Conservation (phyloP, 2,797 vertebrate genomes). For the Cryptoprocta ferox region DNA sequence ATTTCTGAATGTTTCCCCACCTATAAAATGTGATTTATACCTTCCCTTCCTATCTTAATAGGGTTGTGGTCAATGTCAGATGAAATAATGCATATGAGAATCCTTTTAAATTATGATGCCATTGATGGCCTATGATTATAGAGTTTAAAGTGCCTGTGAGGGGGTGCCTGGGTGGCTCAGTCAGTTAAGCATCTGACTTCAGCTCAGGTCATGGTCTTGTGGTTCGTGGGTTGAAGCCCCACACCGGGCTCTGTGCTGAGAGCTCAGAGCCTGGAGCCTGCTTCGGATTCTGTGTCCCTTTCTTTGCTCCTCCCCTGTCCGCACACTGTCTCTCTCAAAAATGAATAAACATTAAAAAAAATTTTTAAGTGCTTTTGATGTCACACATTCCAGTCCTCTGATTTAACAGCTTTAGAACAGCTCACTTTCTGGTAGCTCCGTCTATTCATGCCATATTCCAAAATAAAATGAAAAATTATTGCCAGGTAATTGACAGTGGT, state of each 20-base stretch:
- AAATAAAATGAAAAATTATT: conserved; percentile 59
- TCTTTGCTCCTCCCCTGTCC: too few species aligned
- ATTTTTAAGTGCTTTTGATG: not conserved
- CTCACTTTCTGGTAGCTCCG: not conserved
- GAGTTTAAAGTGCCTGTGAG: conserved; percentile 5
- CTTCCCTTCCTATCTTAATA: not conserved
- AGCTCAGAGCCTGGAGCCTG: too few species aligned
- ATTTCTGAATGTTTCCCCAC: conserved; percentile 52
- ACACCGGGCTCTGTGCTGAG: too few species aligned
- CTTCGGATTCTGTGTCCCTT: too few species aligned
- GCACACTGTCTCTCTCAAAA: too few species aligned
- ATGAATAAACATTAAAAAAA: too few species aligned
- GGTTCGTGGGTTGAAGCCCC: too few species aligned
- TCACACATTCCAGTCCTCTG: not conserved
- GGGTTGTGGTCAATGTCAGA: conserved; percentile 1
- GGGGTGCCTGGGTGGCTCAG: too few species aligned
- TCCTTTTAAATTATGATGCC: conserved; percentile 33
- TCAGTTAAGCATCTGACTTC: too few species aligned
- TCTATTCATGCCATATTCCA: conserved; percentile 16
- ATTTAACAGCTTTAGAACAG: not conserved
- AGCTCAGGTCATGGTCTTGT: too few species aligned
- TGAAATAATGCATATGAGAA: not conserved
- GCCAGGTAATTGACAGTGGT: not conserved
- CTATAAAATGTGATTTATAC: conserved; percentile 35
- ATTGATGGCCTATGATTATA: not conserved